Evolutionary conservation across 2,888 invertebrate species (phyloP).

Genomic region (Andrena bicolor): DNA sequence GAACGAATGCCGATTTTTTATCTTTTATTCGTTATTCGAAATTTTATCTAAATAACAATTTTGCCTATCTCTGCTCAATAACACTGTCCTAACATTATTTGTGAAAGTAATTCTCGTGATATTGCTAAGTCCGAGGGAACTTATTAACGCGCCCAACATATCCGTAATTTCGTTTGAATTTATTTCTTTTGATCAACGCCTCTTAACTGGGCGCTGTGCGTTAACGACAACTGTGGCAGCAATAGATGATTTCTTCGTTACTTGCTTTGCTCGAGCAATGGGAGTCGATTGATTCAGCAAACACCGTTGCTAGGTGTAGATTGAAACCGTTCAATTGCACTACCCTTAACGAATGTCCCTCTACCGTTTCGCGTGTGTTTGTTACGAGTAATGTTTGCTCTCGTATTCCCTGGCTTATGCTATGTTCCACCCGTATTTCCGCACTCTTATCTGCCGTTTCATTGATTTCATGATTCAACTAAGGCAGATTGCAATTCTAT

Average conservation of each 20-base stretch:
- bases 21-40: no score
- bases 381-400: constrained; percentile 63
- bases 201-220: constrained; percentile 10
- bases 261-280: constrained; percentile 5
- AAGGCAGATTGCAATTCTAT: constrained; percentile 3
- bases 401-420: constrained; percentile 76
- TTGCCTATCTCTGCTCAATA: no score
- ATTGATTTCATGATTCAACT: constrained; percentile 26
- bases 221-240: constrained; percentile 17
- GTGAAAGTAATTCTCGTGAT: background rate
- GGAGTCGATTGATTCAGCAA: constrained; percentile 6
- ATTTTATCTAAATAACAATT: no score
- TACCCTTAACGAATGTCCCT: constrained; percentile 38
- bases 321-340: constrained; percentile 19
- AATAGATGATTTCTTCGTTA: background rate
- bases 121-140: background rate
- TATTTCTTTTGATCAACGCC: constrained; percentile 14
- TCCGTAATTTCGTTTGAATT: constrained; percentile 7
- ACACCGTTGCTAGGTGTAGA: constrained; percentile 4
- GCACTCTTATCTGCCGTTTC: constrained; percentile 68
- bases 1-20: no score
- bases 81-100: no score
- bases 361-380: constrained; percentile 37
- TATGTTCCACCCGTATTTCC: constrained; percentile 71
- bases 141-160: background rate